Base-by-base conservation (phyloP, 2,888 invertebrate species). In the Diploptera punctata region DNA sequence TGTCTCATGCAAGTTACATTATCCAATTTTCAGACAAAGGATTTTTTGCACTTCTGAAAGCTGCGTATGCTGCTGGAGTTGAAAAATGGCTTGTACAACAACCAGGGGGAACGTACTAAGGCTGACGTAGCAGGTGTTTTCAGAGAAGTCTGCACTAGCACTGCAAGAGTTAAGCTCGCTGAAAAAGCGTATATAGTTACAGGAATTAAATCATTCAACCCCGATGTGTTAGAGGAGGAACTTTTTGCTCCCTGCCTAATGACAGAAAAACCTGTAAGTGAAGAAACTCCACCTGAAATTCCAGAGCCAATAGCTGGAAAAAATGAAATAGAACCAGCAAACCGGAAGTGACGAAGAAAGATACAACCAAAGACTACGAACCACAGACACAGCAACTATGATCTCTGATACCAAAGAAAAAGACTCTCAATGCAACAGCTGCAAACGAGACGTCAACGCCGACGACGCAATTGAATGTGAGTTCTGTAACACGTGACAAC, bases 1-100 rank as follows among this genome's bases (percentile, higher is more conserved):
- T 75, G 26, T 75, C 77, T 29, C 75, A 77, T 43, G 69, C 72
- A 21, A 74, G 72, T 44, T 71, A 77, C 70, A 74, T 67, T 43
- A 67, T 67, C 19, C 75, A 76, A 38, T 75, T 76, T 26, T 61
- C 76, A 10, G 76, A 76, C 31, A 49, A 19, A 13, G 52, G 21
- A n/a, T n/a, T 68, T 18, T 68, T 52, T 31, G 52, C 31, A 5
- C 68, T 19, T 19, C 31, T 68, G 13, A 52, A 68, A 31, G 33
- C 47, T 29, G 10, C 33, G 5, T 52, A 68, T 18, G 31, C 33
- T 13, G 21, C n/a, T 44, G 18, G 54, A 52, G 68, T 31, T 52
- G 68, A 68, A 31, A 52, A 68, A 52, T 68, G 49, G 24, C 16
- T 52, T 21, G 31, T 2, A 18, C 16, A 26, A 21, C 16, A 52